A percentile compares a stretch with the other conserved stretches of the same genome.
phyloP scores from a whole-genome alignment of 2,888 invertebrate genomes.

The Athrips mouffetella region DNA sequence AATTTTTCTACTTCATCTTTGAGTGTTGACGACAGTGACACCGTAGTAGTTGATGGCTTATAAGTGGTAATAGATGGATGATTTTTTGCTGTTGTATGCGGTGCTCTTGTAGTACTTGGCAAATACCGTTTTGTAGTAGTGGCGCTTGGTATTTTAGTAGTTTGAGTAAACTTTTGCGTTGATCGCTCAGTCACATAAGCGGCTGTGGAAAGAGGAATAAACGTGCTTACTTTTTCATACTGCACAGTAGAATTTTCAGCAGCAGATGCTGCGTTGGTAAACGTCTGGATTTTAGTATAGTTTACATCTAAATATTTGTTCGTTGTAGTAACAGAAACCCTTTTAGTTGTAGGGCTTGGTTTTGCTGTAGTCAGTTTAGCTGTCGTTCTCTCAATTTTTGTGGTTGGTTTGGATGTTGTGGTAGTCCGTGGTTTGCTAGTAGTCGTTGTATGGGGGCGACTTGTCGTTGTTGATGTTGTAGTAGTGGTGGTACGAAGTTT shows the following conservation, averaged over 20 bases:
- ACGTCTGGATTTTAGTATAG: slow-evolving; percentile 23
- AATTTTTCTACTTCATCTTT: slow-evolving; percentile 43
- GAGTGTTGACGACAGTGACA: slow-evolving; percentile 28
- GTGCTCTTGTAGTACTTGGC: slow-evolving; percentile 27
- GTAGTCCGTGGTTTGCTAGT: slow-evolving; percentile 22
- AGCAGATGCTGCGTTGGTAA: slow-evolving; percentile 29
- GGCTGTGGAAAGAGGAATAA: slow-evolving; percentile 52
- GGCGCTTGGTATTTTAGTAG: slow-evolving; percentile 28
- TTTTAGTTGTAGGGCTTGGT: slow-evolving; percentile 20
- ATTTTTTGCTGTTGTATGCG: slow-evolving; percentile 17
- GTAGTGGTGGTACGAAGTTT: slow-evolving; percentile 25
- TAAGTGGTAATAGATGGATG: slow-evolving; percentile 17
- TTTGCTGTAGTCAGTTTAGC: slow-evolving; percentile 20
- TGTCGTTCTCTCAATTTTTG: slow-evolving; percentile 22
- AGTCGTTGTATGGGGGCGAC: slow-evolving; percentile 25
- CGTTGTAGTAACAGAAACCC: slow-evolving; percentile 12
- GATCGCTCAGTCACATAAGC: slow-evolving; percentile 47
- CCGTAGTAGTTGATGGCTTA: slow-evolving; percentile 25
- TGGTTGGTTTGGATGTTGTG: slow-evolving; percentile 29
- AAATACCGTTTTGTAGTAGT: slow-evolving; percentile 34
- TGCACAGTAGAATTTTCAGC: slow-evolving; percentile 40
- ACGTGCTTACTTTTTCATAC: slow-evolving; percentile 55
- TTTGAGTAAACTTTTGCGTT: slow-evolving; percentile 35
- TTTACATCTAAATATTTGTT: slow-evolving; percentile 25
- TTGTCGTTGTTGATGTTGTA: slow-evolving; percentile 28